Percentiles rank a stretch among this genome's conserved stretches.
These are phyloP conservation scores for Acanthacorydalis orientalis DNA, from an alignment of 2,888 invertebrate genomes.

Conservation along the genomic window DNA sequence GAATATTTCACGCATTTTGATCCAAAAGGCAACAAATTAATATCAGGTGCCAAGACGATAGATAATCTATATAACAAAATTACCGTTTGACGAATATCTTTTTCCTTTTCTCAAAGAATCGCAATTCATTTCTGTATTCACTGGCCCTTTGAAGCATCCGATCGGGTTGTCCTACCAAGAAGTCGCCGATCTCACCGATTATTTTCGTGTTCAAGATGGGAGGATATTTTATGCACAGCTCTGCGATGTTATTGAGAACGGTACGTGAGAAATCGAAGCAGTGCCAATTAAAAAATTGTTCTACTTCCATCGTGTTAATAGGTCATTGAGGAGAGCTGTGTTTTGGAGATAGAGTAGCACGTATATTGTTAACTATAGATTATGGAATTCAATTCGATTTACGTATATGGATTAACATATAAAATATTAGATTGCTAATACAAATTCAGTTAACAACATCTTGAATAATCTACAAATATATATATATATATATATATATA, in stretches of 20 bases:
- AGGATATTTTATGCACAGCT: constrained; percentile 59
- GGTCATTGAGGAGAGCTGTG: not conserved
- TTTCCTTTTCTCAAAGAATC: constrained; percentile 33
- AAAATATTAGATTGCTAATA: no score
- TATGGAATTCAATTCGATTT: no score
- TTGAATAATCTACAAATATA: no score
- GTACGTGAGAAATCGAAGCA: constrained; percentile 14
- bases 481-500: no score
- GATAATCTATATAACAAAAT: not conserved
- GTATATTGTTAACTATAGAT: no score
- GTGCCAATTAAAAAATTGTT: not conserved
- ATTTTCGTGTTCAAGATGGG: constrained; percentile 66
- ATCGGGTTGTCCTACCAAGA: constrained; percentile 56
- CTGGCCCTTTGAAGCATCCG: constrained; percentile 44
- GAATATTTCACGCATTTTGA: constrained; percentile 52
- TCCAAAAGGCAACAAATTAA: constrained; percentile 45
- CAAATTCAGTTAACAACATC: no score
- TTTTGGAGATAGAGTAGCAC: not conserved
- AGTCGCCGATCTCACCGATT: constrained; percentile 55
- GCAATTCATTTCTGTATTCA: constrained; percentile 53
- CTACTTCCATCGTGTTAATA: not conserved
- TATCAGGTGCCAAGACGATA: constrained; percentile 36
- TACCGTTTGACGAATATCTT: not conserved
- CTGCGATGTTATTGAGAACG: constrained; percentile 52
- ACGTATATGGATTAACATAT: not conserved